phyloP scores from a whole-genome alignment of 2,888 invertebrate genomes.

The Amphipoea oculea region DNA sequence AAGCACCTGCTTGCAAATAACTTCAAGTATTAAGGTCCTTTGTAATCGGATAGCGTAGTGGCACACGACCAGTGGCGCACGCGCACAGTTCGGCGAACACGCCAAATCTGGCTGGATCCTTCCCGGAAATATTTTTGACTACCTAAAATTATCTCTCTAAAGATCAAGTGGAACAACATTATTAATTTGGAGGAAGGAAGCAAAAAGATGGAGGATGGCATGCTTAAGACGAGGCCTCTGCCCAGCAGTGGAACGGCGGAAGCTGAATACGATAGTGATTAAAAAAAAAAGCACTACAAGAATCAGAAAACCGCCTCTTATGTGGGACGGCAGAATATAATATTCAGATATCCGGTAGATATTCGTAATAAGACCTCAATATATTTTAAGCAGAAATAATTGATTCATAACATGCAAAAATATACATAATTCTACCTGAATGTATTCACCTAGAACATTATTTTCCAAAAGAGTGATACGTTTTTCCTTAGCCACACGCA shows the following conservation, averaged over 20 bases:
- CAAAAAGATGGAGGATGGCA: neutral
- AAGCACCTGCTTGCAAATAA: constrained; percentile 63
- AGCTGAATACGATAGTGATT: neutral
- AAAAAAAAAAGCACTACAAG: neutral
- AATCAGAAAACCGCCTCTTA: neutral
- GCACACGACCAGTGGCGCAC: constrained; percentile 70
- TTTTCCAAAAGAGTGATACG: constrained; percentile 49
- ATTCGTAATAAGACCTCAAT: constrained; percentile 11
- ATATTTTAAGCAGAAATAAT: constrained; percentile 30
- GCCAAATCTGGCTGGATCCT: constrained; percentile 69
- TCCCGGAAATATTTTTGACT: constrained; percentile 76
- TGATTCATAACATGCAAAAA: constrained; percentile 43
- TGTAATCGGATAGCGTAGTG: constrained; percentile 72
- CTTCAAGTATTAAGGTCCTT: constrained; percentile 54
- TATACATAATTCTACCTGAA: constrained; percentile 28
- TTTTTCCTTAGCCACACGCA: constrained; percentile 58
- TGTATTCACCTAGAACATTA: constrained; percentile 20
- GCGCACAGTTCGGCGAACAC: constrained; percentile 75
- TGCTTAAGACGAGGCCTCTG: neutral
- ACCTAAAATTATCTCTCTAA: constrained; percentile 29
- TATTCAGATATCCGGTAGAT: neutral
- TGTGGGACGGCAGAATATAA: neutral
- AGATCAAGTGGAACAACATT: constrained; percentile 9
- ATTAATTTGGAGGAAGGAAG: constrained; percentile 8
- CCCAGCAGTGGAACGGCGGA: neutral